These are phyloP conservation scores for Scaptomyza polygonia DNA, from an alignment of 2,888 invertebrate species.

Conservation along the genomic window DNA sequence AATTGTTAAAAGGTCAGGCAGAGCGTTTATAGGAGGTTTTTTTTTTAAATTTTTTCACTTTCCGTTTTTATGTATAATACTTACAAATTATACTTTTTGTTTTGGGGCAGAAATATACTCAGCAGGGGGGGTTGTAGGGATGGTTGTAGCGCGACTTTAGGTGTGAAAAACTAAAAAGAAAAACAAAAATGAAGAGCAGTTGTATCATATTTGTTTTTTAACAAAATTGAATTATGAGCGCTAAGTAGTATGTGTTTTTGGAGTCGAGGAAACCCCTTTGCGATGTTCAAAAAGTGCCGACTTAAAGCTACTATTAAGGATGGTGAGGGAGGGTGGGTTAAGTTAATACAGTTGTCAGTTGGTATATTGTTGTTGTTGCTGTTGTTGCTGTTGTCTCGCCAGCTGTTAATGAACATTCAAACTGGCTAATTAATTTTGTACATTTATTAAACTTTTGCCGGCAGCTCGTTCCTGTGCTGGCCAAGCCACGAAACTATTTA, in stretches of 20 bases:
- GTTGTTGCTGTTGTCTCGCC: conserved; percentile 44
- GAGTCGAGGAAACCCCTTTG: conserved; percentile 24
- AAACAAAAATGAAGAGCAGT: conserved; percentile 6
- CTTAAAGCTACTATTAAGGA: conserved; percentile 26
- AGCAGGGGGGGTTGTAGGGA: conserved; percentile 43
- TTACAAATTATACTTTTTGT: conserved; percentile 1
- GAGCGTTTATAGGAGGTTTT: conserved; percentile 43
- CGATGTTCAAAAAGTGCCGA: conserved; percentile 55
- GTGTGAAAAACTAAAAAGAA: conserved; percentile 56
- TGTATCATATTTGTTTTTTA: neutral
- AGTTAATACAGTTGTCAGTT: conserved; percentile 73
- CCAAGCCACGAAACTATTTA: conserved; percentile 74
- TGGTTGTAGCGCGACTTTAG: conserved; percentile 35
- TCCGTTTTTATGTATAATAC: conserved; percentile 34
- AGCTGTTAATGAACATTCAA: conserved; percentile 81
- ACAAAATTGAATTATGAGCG: conserved; percentile 62
- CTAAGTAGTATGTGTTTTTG: conserved; percentile 13
- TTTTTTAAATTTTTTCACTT: conserved; percentile 60
- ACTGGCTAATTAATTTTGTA: conserved; percentile 81
- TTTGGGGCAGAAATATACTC: conserved; percentile 23
- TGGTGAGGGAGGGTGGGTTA: conserved; percentile 1
- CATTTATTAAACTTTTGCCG: conserved; percentile 75
- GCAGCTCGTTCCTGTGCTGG: conserved; percentile 4
- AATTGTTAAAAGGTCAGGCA: conserved; percentile 68
- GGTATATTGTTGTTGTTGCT: conserved; percentile 32